phyloP scores from a whole-genome alignment of 2,113 vertebrate species.

The Alethe castanea region DNA sequence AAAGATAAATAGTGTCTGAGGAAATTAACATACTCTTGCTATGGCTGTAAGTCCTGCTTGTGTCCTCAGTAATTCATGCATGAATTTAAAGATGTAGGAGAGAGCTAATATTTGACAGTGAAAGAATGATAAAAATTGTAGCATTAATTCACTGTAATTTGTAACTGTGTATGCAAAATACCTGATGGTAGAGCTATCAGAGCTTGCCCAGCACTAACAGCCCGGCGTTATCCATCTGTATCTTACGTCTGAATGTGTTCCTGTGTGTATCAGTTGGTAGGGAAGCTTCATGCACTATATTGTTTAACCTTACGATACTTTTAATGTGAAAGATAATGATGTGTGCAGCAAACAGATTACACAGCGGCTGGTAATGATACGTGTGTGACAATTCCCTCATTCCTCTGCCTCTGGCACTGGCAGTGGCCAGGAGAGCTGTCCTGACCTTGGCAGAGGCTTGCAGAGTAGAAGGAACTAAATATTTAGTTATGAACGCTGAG shows the following conservation, averaged over 20 bases:
- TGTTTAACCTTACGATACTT: constrained; percentile 3
- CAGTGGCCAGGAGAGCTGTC: neutral
- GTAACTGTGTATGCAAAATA: constrained; percentile 12
- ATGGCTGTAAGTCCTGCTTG: constrained; percentile 9
- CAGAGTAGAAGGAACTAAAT: neutral
- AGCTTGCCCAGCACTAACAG: constrained; percentile 48
- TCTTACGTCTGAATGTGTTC: neutral
- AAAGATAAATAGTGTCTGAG: constrained; percentile 26
- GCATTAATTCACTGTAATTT: constrained; percentile 59
- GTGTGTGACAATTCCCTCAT: neutral
- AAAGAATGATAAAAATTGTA: constrained; percentile 39
- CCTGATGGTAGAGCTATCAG: constrained; percentile 37
- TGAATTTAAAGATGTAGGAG: constrained; percentile 37
- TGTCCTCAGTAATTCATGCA: neutral
- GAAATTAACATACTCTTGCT: constrained; percentile 34
- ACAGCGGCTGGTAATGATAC: neutral
- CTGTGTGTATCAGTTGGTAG: neutral
- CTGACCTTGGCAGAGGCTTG: neutral
- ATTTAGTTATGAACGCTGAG: neutral
- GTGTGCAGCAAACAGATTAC: constrained; percentile 11
- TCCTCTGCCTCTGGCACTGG: neutral
- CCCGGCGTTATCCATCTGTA: neutral
- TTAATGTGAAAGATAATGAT: constrained; percentile 47
- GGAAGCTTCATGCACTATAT: neutral
- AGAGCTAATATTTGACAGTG: constrained; percentile 28